phyloP scores from a whole-genome alignment of 2,113 vertebrate genomes.

The Callocephalon fimbriatum region DNA sequence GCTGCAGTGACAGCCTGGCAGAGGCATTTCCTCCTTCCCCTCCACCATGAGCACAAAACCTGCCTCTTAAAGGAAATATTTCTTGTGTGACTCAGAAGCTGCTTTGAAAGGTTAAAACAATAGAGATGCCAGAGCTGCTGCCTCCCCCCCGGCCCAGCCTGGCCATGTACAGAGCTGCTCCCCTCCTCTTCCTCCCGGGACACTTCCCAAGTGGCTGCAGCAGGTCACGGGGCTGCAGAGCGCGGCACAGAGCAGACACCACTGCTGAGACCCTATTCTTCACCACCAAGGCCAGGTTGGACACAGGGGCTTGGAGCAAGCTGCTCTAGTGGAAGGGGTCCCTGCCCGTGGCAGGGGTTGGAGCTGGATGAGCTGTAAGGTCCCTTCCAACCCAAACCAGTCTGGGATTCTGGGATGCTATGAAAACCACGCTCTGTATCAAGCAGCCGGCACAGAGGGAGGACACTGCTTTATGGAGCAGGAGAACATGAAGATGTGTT shows the following conservation, averaged over 20 bases:
- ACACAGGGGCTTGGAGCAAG: no score
- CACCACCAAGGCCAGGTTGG: no score
- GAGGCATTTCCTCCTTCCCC: not conserved
- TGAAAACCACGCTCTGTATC: not conserved
- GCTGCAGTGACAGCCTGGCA: accelerated
- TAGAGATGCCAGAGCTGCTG: accelerated
- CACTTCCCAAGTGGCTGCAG: not conserved
- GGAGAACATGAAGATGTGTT: accelerated
- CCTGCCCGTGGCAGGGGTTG: not conserved
- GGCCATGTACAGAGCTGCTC: not conserved
- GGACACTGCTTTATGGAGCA: accelerated
- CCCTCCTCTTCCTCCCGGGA: accelerated
- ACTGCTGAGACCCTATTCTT: accelerated
- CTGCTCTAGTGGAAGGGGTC: not conserved
- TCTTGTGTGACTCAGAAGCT: not conserved
- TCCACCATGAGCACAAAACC: not conserved
- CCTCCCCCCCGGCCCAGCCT: not conserved
- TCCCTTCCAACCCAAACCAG: not conserved
- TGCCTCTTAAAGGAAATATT: not conserved
- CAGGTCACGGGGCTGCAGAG: not conserved
- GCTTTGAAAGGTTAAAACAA: not conserved
- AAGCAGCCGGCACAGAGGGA: not conserved
- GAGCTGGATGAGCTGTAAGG: not conserved
- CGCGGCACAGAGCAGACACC: accelerated
- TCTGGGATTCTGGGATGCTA: not conserved